Base-by-base conservation (phyloP, 1,140 invertebrate genomes). In the Eriocheir sinensis region DNA sequence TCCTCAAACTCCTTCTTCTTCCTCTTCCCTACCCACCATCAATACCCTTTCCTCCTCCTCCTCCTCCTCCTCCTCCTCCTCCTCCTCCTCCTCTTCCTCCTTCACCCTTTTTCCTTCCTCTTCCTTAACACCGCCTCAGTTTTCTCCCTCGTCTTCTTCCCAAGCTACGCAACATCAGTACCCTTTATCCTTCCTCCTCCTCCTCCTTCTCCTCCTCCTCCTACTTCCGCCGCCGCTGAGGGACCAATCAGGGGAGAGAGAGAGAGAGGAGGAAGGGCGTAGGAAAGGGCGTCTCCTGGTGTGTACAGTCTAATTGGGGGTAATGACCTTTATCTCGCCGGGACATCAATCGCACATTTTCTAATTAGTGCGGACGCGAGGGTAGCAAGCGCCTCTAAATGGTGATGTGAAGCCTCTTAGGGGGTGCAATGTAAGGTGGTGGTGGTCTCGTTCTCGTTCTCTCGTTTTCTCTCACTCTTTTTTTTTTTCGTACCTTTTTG, bases 181-280 rank as follows among this genome's bases (percentile, higher is more conserved):
- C 12, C n/a, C 60, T 72, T 72, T n/a, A 72, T 72, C 60, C 60
- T n/a, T n/a, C 60, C 60, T n/a, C 60, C 60, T 72, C n/a, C n/a
- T n/a, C n/a, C n/a, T n/a, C n/a, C 27, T 30, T 34, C 83, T 86
- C 34, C 83, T 86, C 83, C 83, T 86, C 34, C 83, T 36, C 34
- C 83, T 86, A 30, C 32, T 86, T 27, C 32, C 27, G 6, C 40
- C 6, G 60, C 60, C 60, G 60, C 60, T 72, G 21, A 72, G 60
- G 60, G 60, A 72, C 60, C 60, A 72, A 72, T 72, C 60, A 72
- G 21, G 60, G n/a, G 60, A n/a, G n/a, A n/a, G n/a, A n/a, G 60
- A 27, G 21, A 21, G 12, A n/a, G 21, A 72, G 21, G 60, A 72
- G 60, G 6, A n/a, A 21, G 12, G 60, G 21, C 27, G 21, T 21